phyloP scores from a whole-genome alignment of 2,888 invertebrate species.

The Mimas tiliae region DNA sequence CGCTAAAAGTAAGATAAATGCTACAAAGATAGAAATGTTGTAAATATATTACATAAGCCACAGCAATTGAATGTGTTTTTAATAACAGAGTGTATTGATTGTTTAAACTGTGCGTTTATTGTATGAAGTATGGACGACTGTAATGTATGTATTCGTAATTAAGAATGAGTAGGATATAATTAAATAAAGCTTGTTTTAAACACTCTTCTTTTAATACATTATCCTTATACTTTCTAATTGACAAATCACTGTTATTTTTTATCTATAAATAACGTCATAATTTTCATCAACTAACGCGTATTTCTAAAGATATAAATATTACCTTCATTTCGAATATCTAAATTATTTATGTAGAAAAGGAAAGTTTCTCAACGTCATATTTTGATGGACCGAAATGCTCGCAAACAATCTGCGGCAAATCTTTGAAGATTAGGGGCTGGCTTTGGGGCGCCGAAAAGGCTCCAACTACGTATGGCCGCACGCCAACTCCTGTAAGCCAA shows the following conservation, averaged over 20 bases:
- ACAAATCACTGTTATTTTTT: background rate
- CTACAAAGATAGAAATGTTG: constrained; percentile 73
- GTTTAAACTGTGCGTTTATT: constrained; percentile 53
- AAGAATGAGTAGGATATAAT: constrained; percentile 69
- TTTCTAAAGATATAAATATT: constrained; percentile 19
- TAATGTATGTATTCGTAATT: constrained; percentile 56
- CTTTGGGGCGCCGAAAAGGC: constrained; percentile 75
- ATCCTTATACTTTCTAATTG: background rate
- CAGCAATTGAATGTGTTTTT: constrained; percentile 70
- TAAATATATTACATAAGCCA: constrained; percentile 77
- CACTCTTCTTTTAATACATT: constrained; percentile 47
- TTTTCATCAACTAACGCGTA: background rate
- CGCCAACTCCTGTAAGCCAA: constrained; percentile 83
- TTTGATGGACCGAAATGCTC: constrained; percentile 76
- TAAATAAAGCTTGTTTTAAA: constrained; percentile 84
- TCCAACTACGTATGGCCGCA: constrained; percentile 76
- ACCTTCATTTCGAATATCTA: constrained; percentile 38
- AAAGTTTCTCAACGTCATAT: constrained; percentile 72
- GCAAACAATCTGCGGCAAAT: constrained; percentile 81
- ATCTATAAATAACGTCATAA: background rate
- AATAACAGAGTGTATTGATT: constrained; percentile 67
- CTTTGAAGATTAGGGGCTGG: constrained; percentile 76
- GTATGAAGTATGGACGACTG: constrained; percentile 53
- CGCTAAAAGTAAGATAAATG: constrained; percentile 71
- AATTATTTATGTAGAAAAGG: constrained; percentile 66